These are phyloP conservation scores for Chorisops tibialis DNA, from an alignment of 2,888 invertebrate genomes.

Conservation along the genomic window DNA sequence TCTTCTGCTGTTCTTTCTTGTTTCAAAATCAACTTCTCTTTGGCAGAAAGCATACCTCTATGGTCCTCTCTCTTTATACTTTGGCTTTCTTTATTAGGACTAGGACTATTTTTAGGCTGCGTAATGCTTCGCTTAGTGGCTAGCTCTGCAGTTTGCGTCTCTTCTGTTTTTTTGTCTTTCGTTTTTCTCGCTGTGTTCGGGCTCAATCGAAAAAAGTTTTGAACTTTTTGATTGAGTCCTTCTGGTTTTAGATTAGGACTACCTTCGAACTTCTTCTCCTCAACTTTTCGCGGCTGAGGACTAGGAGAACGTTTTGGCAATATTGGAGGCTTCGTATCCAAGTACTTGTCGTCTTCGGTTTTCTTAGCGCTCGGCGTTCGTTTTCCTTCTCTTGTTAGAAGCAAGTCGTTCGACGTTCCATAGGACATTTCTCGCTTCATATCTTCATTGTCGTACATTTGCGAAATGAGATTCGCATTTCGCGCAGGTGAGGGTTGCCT, in stretches of 20 bases:
- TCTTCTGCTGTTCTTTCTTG: conserved; percentile 44
- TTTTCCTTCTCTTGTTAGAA: conserved; percentile 33
- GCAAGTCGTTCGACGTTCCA: conserved; percentile 53
- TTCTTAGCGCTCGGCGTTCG: not conserved
- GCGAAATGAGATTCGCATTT: conserved; percentile 41
- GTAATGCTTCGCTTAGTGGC: not conserved
- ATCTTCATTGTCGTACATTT: conserved; percentile 54
- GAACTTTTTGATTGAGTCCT: conserved; percentile 25
- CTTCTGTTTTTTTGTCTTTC: conserved; percentile 1
- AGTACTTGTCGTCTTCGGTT: not conserved
- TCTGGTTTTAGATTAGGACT: conserved; percentile 8
- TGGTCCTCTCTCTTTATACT: too few relatives aligned
- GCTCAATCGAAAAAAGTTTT: conserved; percentile 29
- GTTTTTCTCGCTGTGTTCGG: conserved; percentile 25
- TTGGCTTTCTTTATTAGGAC: too few relatives aligned
- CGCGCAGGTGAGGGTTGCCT: conserved; percentile 34
- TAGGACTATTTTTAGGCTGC: conserved; percentile 18
- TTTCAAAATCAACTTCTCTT: too few relatives aligned
- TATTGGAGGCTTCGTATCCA: not conserved
- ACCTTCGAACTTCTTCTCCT: not conserved
- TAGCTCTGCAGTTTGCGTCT: not conserved
- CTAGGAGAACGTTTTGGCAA: conserved; percentile 16
- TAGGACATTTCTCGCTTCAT: conserved; percentile 56
- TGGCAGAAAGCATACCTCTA: too few relatives aligned
- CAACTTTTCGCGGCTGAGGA: not conserved